Evolutionary conservation across 1,140 invertebrate genomes (phyloP), one percentile per base, ranked within the genome.

Genomic region (Aplysia californica): DNA sequence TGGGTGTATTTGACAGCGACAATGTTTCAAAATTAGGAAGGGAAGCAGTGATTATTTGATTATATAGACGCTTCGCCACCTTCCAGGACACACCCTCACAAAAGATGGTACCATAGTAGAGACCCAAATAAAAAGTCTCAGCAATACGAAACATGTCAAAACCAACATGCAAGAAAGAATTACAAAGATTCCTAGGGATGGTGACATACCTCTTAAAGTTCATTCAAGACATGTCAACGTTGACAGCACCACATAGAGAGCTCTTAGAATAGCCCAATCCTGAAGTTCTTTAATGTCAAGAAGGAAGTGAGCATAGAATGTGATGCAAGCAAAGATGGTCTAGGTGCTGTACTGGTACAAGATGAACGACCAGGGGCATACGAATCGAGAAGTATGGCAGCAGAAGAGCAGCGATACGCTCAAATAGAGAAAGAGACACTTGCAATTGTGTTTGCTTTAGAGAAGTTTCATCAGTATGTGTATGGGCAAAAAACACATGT

Each of bases 361-460:
- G 83, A 91, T 69, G 31, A 86, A 86, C 82, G 80, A 80, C 87
- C 87, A 1, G 82, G 92, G 3, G 86, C 88, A 3, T 91, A 84
- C 77, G 88, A 89, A 18, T 91, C 89, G 5, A 78, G 88, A 38
- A 79, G 87, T 10, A 80, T 91, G 5, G 89, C 87, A 4, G 10
- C 73, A 6, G 81, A 85, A 39, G 88, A 92, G 80, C 33, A 80
- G 38, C 90, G 90, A 38, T 91, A 91, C 75, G 87, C 85, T n/a
- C 87, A 91, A 79, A 88, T 91, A 2, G 90, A 92, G 80, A 71
- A 87, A 82, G 91, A 93, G 87, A 89, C 90, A 3, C 79, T 91
- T 20, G 90, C 90, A 5, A 87, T 92, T 5, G 75, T 92, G 2
- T 92, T 88, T 82, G 89, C 88, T 2, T 86, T 92, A 21, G 83